Evolutionary conservation across 2,113 vertebrate genomes (phyloP).

Genomic region (Mola mola): DNA sequence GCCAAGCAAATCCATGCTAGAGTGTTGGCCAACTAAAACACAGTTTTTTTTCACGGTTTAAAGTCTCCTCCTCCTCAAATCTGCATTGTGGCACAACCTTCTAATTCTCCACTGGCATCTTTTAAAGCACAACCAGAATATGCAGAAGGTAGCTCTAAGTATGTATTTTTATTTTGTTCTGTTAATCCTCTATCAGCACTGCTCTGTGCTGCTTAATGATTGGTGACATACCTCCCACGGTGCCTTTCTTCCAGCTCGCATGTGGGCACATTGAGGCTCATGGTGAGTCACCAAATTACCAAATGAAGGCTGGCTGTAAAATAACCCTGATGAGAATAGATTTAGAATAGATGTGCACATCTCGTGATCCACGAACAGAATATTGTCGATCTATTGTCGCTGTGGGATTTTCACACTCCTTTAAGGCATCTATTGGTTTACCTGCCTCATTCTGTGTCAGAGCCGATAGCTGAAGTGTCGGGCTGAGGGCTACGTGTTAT

Average conservation of each 20-base stretch:
- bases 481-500: slow-evolving; percentile 47
- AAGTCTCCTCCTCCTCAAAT: too few relatives aligned
- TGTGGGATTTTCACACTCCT: slow-evolving; percentile 13
- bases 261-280: slow-evolving; percentile 36
- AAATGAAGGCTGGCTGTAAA: slow-evolving; percentile 30
- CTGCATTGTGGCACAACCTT: background rate
- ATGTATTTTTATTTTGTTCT: slow-evolving; percentile 1
- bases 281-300: slow-evolving; percentile 53
- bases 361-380: slow-evolving; percentile 6
- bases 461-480: slow-evolving; percentile 36
- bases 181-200: slow-evolving; percentile 40
- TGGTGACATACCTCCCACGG: slow-evolving; percentile 54
- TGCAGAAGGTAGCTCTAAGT: too few relatives aligned
- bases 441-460: slow-evolving; percentile 34
- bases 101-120: too few relatives aligned
- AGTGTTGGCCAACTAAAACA: background rate
- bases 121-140: too few relatives aligned
- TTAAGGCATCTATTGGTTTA: slow-evolving; percentile 18
- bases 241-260: slow-evolving; percentile 31
- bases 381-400: background rate
- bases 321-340: slow-evolving; percentile 38
- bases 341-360: slow-evolving; percentile 13
- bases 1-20: background rate
- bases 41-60: too few relatives aligned
- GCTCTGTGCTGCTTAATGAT: slow-evolving; percentile 59